Evolutionary conservation across 2,888 invertebrate genomes (phyloP), one percentile per base, ranked within the genome.

Genomic region (Psococerastis gibbosa): DNA sequence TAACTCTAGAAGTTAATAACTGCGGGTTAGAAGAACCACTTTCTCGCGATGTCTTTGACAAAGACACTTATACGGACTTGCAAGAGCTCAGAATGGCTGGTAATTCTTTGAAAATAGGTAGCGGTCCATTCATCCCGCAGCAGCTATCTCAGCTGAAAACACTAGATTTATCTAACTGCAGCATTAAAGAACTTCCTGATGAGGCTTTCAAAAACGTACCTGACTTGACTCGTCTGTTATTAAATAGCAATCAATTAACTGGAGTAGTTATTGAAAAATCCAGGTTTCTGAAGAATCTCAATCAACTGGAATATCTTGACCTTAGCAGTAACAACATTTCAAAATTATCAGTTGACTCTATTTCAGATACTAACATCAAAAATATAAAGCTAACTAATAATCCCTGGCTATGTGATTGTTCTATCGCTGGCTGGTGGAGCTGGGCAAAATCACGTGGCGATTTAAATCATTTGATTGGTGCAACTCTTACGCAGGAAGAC

Each of bases 371-470:
- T 5, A 43, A 42, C 27, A 16, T 79, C 3, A 60, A 69, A 45
- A 71, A 71, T 2, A 52, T 78, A 41, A 75, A 75, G 53, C 59
- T 79, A 4, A 62, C 76, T 6, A 74, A 74, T 2, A 78, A 79
- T 60, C 77, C 74, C 2, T 78, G 78, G 62, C 60, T 68, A 45
- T 78, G 78, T 53, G 72, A 75, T 51, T 79, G 78, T 51, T 69
- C 72, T 48, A 68, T 78, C 18, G 71, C 71, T 0, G 73, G 75
- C 45, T 70, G 76, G 65, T 78, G 78, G 78, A 70, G 75, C 51
- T 78, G 78, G 78, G 78, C 77, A 0, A 62, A 73, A 58, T 69
- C 69, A 27, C 74, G 74, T 52, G 72, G 71, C 9, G 70, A 76
- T 51, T 58, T 77, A 35, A 67, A 72, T 47, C 68, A 77, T 22